Evolutionary conservation across 1,140 invertebrate species (phyloP).

Genomic region (Drosophila lowei): DNA sequence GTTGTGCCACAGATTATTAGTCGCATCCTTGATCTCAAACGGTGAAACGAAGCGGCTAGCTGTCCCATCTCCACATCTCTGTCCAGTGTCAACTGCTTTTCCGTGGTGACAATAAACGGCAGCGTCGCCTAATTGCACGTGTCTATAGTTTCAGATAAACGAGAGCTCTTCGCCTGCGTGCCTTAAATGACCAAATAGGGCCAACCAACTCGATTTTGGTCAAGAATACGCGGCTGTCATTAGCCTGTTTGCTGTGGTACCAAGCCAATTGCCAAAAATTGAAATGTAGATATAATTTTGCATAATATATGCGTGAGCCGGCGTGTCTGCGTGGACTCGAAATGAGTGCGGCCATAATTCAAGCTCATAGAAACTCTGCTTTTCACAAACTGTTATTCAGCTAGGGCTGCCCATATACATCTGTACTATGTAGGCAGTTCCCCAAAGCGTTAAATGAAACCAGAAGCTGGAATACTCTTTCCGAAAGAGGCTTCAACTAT

Average conservation of each 20-base stretch:
- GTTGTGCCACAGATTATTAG: conserved; percentile 47
- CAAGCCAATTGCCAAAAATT: conserved; percentile 19
- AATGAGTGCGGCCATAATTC: conserved; percentile 47
- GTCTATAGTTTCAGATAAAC: conserved; percentile 45
- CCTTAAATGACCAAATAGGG: conserved; percentile 38
- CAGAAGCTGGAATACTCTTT: conserved; percentile 19
- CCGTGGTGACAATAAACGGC: conserved; percentile 44
- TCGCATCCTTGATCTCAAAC: conserved; percentile 75
- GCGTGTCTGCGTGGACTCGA: conserved; percentile 25
- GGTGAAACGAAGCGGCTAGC: conserved; percentile 28
- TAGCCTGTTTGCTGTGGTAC: conserved; percentile 13
- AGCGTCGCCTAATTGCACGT: conserved; percentile 44
- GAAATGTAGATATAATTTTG: conserved; percentile 54
- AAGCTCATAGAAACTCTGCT: conserved; percentile 20
- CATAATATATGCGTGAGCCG: conserved; percentile 68
- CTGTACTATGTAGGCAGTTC: no score
- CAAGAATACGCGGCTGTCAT: conserved; percentile 44
- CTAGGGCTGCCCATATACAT: background rate
- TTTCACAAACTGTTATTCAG: conserved; percentile 38
- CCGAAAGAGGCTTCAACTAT: no score
- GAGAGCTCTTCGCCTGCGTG: conserved; percentile 6
- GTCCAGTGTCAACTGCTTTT: conserved; percentile 62
- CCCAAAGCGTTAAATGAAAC: background rate
- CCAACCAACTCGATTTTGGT: conserved; percentile 18
- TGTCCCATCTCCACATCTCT: conserved; percentile 9